These are phyloP conservation scores for Andrena trimmerana DNA, from an alignment of 2,888 invertebrate genomes.

Conservation along the genomic window DNA sequence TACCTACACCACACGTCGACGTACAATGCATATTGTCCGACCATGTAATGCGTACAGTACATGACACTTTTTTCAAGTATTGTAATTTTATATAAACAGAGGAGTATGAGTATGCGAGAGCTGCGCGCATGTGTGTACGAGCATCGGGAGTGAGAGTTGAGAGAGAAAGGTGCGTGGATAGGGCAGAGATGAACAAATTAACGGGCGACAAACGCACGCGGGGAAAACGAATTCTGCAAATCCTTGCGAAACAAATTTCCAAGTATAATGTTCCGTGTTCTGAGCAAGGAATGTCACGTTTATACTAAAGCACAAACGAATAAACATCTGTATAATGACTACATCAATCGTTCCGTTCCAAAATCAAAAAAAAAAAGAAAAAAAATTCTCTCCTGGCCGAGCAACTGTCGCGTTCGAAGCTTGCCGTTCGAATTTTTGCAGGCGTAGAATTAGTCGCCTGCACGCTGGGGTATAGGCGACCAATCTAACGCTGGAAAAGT, in stretches of 20 bases:
- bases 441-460: slow-evolving; percentile 9
- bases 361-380: not conserved
- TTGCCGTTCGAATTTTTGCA: slow-evolving; percentile 19
- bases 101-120: slow-evolving; percentile 48
- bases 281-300: slow-evolving; percentile 72
- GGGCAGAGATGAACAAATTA: slow-evolving; percentile 29
- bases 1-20: slow-evolving; percentile 33
- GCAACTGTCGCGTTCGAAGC: not conserved
- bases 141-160: slow-evolving; percentile 3
- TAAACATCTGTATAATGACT: slow-evolving; percentile 77
- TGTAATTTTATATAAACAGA: slow-evolving; percentile 79
- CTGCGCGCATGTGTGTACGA: slow-evolving; percentile 47
- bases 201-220: slow-evolving; percentile 26
- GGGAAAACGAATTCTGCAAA: slow-evolving; percentile 5
- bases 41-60: slow-evolving; percentile 65
- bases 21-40: slow-evolving; percentile 49
- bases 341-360: not conserved
- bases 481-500: slow-evolving; percentile 34
- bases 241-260: slow-evolving; percentile 45
- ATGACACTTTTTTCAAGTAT: slow-evolving; percentile 78
- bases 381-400: not conserved
- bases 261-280: slow-evolving; percentile 66
- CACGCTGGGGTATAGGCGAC: slow-evolving; percentile 46
- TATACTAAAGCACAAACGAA: slow-evolving; percentile 81
- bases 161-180: slow-evolving; percentile 6